Conservation (phyloP, 2,113 vertebrate genomes). For the Sander vitreus region DNA sequence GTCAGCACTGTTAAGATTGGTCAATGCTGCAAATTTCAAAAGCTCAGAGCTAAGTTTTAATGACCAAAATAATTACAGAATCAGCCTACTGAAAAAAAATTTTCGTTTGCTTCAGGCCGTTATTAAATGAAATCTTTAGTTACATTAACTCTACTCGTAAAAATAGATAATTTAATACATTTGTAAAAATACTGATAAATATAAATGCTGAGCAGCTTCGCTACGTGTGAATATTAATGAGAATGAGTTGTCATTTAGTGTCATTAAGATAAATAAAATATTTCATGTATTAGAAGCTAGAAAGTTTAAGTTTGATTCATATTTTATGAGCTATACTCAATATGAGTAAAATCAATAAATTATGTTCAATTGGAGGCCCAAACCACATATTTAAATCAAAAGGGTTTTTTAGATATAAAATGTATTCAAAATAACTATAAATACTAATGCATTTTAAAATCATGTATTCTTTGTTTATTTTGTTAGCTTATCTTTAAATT, state of each 20-base stretch:
- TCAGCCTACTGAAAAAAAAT: too few species aligned
- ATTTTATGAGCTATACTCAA: not conserved
- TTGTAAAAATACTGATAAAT: not conserved
- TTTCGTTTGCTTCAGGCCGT: too few species aligned
- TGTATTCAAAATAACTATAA: not conserved
- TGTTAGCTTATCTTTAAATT: not conserved
- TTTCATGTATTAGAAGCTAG: not conserved
- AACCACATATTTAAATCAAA: not conserved
- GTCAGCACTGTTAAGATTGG: too few species aligned
- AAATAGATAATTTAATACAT: too few species aligned
- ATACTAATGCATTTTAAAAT: not conserved
- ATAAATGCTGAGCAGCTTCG: not conserved
- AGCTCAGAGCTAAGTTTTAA: too few species aligned
- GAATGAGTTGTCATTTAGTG: too few species aligned
- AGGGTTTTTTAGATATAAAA: not conserved
- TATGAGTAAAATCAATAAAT: too few species aligned
- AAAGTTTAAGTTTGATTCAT: not conserved
- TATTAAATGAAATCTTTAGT: too few species aligned
- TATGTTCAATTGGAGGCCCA: not conserved
- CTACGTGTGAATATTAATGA: too few species aligned
- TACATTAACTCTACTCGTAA: not conserved
- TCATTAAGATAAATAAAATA: not conserved
- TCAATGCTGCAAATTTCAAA: too few species aligned
- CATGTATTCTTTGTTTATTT: not conserved
- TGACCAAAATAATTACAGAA: too few species aligned